These are phyloP conservation scores for Mionectes macconnelli DNA, from an alignment of 2,113 vertebrate genomes.

Conservation along the genomic window DNA sequence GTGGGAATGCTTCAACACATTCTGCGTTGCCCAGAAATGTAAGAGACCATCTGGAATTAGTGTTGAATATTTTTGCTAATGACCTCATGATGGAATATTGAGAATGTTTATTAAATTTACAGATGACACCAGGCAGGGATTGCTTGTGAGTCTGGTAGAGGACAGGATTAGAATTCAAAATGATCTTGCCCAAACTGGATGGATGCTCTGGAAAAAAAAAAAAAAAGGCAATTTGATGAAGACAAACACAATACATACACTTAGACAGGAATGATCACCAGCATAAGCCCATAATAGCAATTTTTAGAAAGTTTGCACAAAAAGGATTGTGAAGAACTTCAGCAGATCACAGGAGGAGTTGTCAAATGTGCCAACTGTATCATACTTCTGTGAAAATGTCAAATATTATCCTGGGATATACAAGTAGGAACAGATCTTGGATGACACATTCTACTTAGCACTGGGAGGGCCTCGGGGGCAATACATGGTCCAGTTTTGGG, in stretches of 20 bases:
- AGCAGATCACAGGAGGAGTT: background rate
- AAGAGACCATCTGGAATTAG: slow-evolving; percentile 65
- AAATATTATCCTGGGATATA: background rate
- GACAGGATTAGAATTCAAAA: slow-evolving; percentile 55
- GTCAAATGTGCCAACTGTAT: background rate
- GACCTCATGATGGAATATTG: slow-evolving; percentile 47
- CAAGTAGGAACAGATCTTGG: background rate
- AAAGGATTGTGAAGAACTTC: background rate
- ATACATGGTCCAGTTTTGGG: background rate
- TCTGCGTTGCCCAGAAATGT: slow-evolving; percentile 58
- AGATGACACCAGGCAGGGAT: slow-evolving; percentile 49
- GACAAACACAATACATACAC: background rate
- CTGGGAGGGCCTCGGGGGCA: background rate
- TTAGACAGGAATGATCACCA: background rate
- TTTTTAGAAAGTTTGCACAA: slow-evolving; percentile 5
- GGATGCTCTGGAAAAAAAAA: background rate
- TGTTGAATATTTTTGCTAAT: slow-evolving; percentile 60
- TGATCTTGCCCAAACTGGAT: background rate
- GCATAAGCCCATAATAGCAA: background rate
- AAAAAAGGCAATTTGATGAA: background rate
- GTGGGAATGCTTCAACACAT: slow-evolving; percentile 55
- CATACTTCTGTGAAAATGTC: background rate
- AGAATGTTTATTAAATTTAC: slow-evolving; percentile 57
- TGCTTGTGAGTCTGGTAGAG: slow-evolving; percentile 27
- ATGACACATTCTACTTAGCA: background rate